Evolutionary conservation across 2,797 vertebrate species (phyloP).

Genomic region (Myotis myotis): DNA sequence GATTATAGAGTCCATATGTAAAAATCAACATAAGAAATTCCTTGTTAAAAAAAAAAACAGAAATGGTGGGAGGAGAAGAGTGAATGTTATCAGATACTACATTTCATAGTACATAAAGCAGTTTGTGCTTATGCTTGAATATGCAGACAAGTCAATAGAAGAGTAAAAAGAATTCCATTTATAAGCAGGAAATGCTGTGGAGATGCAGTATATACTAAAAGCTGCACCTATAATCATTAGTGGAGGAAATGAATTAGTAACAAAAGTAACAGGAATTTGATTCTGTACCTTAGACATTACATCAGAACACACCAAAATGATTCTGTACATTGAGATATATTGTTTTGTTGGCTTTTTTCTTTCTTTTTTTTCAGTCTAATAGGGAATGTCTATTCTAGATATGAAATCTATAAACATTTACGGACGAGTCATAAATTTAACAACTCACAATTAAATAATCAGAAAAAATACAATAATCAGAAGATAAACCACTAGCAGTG

Average conservation of each 20-base stretch:
- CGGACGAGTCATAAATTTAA: not conserved
- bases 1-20: not conserved
- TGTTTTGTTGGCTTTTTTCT: not conserved
- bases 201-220: not conserved
- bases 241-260: not conserved
- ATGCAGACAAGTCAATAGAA: not conserved
- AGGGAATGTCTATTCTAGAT: not conserved
- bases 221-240: not conserved
- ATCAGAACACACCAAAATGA: not conserved
- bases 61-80: not conserved
- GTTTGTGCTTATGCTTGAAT: not conserved
- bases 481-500: not conserved
- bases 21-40: not conserved
- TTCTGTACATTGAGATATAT: not conserved
- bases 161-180: not conserved
- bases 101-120: not conserved
- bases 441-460: not conserved
- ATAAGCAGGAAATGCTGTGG: not conserved
- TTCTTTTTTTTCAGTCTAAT: not conserved
- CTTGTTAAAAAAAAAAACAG: not conserved
- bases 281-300: not conserved
- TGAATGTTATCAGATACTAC: not conserved
- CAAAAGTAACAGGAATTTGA: not conserved
- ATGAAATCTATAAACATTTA: not conserved
- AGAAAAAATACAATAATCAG: not conserved